phyloP scores from a whole-genome alignment of 2,888 invertebrate species.

The Caprella mutica region DNA sequence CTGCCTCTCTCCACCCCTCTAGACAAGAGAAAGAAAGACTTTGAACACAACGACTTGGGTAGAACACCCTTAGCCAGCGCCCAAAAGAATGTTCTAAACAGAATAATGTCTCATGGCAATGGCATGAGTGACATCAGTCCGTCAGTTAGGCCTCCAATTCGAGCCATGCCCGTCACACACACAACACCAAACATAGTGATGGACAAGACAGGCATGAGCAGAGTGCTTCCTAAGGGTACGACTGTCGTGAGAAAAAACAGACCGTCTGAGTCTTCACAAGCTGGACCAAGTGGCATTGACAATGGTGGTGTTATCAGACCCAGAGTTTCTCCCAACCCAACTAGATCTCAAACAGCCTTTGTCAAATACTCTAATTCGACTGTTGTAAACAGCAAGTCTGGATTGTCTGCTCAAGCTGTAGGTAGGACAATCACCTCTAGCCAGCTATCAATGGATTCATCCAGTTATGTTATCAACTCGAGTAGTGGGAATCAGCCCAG shows the following conservation, averaged over 20 bases:
- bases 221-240: constrained; percentile 30
- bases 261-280: constrained; percentile 10
- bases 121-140: constrained; percentile 23
- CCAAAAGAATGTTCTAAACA: constrained; percentile 31
- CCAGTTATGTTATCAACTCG: constrained; percentile 3
- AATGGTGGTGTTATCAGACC: constrained; percentile 18
- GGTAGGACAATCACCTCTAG: neutral
- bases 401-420: neutral
- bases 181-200: constrained; percentile 29
- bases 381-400: neutral
- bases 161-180: constrained; percentile 32
- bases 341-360: neutral
- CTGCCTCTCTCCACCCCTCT: constrained; percentile 25
- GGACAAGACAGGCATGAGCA: constrained; percentile 24
- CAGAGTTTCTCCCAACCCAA: neutral
- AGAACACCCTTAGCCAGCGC: constrained; percentile 23
- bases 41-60: constrained; percentile 13
- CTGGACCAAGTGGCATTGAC: constrained; percentile 32
- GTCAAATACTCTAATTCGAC: constrained; percentile 5
- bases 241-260: constrained; percentile 30
- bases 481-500: constrained; percentile 1
- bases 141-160: constrained; percentile 13
- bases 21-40: constrained; percentile 29
- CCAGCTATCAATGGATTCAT: no score
- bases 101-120: constrained; percentile 34